Evolutionary conservation across 2,113 vertebrate genomes (phyloP).

Genomic region (Penelope pileata): DNA sequence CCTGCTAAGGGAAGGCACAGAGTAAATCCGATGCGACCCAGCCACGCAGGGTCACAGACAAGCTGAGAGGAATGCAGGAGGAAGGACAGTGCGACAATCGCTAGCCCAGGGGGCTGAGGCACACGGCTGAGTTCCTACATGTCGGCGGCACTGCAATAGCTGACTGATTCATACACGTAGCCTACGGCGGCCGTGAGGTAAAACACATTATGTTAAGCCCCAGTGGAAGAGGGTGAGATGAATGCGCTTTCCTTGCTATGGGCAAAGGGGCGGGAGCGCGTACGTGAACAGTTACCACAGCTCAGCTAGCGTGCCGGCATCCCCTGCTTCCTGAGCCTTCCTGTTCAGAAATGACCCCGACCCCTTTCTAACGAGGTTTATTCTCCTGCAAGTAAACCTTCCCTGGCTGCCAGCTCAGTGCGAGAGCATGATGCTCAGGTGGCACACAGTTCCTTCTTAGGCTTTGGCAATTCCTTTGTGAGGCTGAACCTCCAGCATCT

Average conservation of each 20-base stretch:
- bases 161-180: conserved; percentile 13
- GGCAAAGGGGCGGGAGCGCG: background rate
- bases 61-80: background rate
- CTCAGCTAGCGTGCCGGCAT: background rate
- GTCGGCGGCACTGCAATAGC: conserved; percentile 41
- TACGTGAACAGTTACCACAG: background rate
- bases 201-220: background rate
- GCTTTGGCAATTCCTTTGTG: background rate
- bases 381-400: background rate
- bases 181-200: conserved; percentile 8
- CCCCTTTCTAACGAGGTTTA: rapidly evolving
- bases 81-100: conserved; percentile 49
- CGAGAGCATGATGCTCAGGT: background rate
- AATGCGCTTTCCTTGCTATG: background rate
- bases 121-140: conserved; percentile 45
- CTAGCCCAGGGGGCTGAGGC: conserved; percentile 23
- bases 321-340: background rate
- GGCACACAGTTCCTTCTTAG: background rate
- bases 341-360: rapidly evolving
- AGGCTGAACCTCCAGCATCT: background rate
- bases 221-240: background rate
- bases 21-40: conserved; percentile 39
- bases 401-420: background rate
- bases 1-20: background rate
- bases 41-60: background rate